These are phyloP conservation scores for Remorina albescens DNA, from an alignment of 2,797 vertebrate genomes.

Conservation along the genomic window DNA sequence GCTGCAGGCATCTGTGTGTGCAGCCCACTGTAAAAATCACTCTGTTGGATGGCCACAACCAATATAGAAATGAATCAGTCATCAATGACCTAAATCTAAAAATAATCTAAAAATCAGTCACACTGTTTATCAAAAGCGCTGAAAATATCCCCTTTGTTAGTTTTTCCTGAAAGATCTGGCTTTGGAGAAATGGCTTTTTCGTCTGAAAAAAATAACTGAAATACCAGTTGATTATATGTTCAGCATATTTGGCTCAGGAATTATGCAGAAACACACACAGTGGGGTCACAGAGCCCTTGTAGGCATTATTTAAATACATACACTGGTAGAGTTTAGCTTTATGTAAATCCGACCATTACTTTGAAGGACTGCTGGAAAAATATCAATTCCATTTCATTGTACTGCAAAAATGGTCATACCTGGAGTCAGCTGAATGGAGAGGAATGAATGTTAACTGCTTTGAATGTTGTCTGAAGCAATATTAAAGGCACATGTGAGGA, in stretches of 20 bases:
- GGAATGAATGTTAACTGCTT: slow-evolving; percentile 27
- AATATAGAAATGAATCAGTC: not conserved
- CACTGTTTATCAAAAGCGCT: slow-evolving; percentile 44
- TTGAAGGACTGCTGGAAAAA: slow-evolving; percentile 33
- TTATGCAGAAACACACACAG: slow-evolving; percentile 32
- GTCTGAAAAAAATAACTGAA: slow-evolving; percentile 19
- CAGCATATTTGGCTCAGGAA: slow-evolving; percentile 69
- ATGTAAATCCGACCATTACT: slow-evolving; percentile 29
- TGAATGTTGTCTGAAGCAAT: slow-evolving; percentile 61
- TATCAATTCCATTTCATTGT: slow-evolving; percentile 2
- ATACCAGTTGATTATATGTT: slow-evolving; percentile 15
- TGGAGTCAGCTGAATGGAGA: slow-evolving; percentile 28
- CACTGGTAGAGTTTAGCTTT: slow-evolving; percentile 1
- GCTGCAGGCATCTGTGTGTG: not conserved
- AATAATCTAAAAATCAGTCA: slow-evolving; percentile 2
- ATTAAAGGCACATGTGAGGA: slow-evolving; percentile 66
- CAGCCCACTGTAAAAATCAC: not conserved
- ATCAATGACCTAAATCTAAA: slow-evolving; percentile 4
- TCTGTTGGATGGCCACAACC: not conserved
- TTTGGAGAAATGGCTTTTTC: slow-evolving; percentile 64
- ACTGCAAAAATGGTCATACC: slow-evolving; percentile 32
- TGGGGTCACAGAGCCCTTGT: slow-evolving; percentile 31
- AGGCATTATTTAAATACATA: slow-evolving; percentile 18
- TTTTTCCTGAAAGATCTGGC: slow-evolving; percentile 40
- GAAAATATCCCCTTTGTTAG: slow-evolving; percentile 28